Evolutionary conservation across 2,888 invertebrate genomes (phyloP).

Genomic region (Notodonta ziczac): DNA sequence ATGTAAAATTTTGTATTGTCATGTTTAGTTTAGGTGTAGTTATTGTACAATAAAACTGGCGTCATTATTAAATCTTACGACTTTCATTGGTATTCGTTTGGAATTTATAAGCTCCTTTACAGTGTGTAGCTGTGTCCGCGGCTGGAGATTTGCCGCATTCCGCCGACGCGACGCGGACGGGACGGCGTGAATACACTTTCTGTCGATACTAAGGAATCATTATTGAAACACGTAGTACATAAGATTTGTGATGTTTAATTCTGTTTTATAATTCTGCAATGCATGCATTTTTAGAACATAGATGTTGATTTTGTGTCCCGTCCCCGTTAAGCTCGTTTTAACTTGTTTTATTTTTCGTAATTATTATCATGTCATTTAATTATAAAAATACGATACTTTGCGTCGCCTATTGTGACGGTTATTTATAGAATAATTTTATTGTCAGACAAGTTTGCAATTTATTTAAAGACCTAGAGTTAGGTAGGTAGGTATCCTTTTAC

Average conservation of each 20-base stretch:
- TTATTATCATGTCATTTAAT: neutral
- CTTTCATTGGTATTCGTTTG: no score
- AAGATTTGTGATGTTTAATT: neutral
- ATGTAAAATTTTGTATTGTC: no score
- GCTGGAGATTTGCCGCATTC: constrained; percentile 10
- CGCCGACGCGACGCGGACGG: constrained; percentile 40
- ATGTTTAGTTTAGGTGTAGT: neutral
- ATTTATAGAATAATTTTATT: no score
- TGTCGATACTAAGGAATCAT: neutral
- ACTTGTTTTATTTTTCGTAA: neutral
- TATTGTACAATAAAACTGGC: constrained; percentile 1
- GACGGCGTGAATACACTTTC: constrained; percentile 22
- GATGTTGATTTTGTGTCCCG: constrained; percentile 48
- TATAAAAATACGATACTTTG: neutral
- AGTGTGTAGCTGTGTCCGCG: constrained; percentile 19
- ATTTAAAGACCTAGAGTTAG: no score
- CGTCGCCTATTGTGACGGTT: no score
- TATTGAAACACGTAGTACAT: neutral
- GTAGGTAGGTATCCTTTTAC: no score
- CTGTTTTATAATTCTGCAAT: constrained; percentile 21
- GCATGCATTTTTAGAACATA: constrained; percentile 36
- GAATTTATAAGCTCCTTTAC: no score
- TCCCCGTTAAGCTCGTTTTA: constrained; percentile 47
- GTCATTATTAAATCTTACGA: neutral
- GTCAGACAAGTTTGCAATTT: no score